A percentile compares a stretch with the other conserved stretches of the same genome.
Conservation (phyloP, 2,888 invertebrate species). For the Drosophila anceps region DNA sequence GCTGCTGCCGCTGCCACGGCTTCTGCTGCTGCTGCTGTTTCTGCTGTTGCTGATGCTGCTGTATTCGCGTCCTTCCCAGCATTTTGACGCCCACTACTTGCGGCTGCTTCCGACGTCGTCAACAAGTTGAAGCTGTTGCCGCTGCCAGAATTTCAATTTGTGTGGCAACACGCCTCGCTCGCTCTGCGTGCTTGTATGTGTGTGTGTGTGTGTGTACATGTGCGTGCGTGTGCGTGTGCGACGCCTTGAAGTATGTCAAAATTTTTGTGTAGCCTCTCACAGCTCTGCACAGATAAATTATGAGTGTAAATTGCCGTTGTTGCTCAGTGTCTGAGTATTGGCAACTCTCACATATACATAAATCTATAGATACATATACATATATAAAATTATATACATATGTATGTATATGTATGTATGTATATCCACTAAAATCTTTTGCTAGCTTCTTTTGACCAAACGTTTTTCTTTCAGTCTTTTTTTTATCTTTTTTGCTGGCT, state of each 20-base stretch:
- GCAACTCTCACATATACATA: conserved; percentile 22
- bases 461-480: neutral
- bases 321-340: conserved; percentile 59
- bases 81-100: conserved; percentile 68
- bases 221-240: conserved; percentile 35
- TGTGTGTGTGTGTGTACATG: conserved; percentile 27
- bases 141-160: conserved; percentile 61
- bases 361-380: conserved; percentile 4
- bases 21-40: conserved; percentile 8
- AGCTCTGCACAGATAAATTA: conserved; percentile 64
- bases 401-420: neutral
- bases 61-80: conserved; percentile 46
- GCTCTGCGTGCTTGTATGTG: conserved; percentile 26
- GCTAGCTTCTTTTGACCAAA: conserved; percentile 3
- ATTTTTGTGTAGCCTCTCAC: conserved; percentile 50
- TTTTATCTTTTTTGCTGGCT: neutral
- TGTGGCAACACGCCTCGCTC: conserved; percentile 21
- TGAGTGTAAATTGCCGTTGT: conserved; percentile 65
- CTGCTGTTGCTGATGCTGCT: conserved; percentile 19
- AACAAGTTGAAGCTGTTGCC: conserved; percentile 79
- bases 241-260: conserved; percentile 70
- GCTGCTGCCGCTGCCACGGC: conserved; percentile 42
- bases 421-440: conserved; percentile 6
- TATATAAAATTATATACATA: neutral
- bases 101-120: conserved; percentile 70